Evolutionary conservation across 1,140 invertebrate genomes (phyloP).

Genomic region (Drusus annulatus): DNA sequence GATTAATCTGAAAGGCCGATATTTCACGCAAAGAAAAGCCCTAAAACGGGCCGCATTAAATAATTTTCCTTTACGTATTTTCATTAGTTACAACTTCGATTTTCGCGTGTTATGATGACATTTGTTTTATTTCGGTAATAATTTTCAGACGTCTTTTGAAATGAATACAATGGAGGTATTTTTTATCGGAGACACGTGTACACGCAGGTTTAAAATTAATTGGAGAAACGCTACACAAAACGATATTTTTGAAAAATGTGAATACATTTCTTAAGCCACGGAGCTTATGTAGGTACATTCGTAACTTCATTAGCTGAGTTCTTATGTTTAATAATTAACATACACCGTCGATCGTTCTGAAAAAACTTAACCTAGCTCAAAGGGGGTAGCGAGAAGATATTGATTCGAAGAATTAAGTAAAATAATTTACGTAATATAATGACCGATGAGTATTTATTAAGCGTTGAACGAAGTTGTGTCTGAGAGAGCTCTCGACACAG

Average conservation of each 20-base stretch:
- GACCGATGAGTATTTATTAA: too few relatives aligned
- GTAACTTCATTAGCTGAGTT: too few relatives aligned
- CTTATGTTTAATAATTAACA: too few relatives aligned
- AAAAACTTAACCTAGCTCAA: too few relatives aligned
- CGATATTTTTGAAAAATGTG: background rate
- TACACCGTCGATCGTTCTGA: too few relatives aligned
- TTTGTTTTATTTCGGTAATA: background rate
- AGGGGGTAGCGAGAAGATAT: too few relatives aligned
- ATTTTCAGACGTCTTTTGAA: background rate
- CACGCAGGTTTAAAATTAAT: background rate
- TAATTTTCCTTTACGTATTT: slow-evolving; percentile 5
- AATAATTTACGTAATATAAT: too few relatives aligned
- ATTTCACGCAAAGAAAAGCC: slow-evolving; percentile 10
- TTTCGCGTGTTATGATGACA: background rate
- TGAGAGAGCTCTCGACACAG: too few relatives aligned
- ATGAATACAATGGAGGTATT: background rate
- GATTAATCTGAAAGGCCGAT: background rate
- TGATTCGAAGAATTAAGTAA: too few relatives aligned
- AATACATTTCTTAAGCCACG: too few relatives aligned
- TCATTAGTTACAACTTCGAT: background rate
- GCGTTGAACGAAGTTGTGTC: too few relatives aligned
- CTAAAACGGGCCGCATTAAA: background rate
- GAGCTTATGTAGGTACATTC: too few relatives aligned
- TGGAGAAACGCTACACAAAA: background rate
- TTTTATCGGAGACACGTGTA: background rate